These are phyloP conservation scores for Sylvia atricapilla DNA, from an alignment of 2,113 vertebrate species.

Conservation along the genomic window DNA sequence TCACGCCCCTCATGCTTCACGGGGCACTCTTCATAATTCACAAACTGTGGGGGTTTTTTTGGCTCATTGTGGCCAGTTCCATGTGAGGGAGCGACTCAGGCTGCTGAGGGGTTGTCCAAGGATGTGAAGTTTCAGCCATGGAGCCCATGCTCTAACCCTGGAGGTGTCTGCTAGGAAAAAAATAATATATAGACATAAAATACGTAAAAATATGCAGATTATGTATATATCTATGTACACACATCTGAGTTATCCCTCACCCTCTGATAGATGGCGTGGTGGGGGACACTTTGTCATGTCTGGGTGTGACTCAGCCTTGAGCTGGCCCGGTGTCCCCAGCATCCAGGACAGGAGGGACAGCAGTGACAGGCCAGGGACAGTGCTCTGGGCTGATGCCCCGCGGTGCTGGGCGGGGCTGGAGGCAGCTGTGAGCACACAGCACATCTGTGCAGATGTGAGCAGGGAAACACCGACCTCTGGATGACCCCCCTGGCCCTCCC, in stretches of 20 bases:
- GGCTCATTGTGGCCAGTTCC: not conserved
- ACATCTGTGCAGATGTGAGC: constrained; percentile 68
- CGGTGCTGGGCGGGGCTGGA: not conserved
- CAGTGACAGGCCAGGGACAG: not conserved
- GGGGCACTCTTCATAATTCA: not conserved
- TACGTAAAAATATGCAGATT: not conserved
- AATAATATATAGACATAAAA: not conserved
- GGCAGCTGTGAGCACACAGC: not conserved
- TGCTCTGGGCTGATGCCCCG: not conserved
- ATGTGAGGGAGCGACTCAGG: fast-evolving
- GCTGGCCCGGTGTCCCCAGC: not conserved
- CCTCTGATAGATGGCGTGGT: fast-evolving
- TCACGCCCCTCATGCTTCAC: fast-evolving
- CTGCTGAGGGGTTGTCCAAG: not conserved
- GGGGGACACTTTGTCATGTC: not conserved
- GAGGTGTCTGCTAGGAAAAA: not conserved
- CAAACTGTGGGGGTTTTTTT: not conserved
- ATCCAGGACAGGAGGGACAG: not conserved
- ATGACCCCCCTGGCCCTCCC: constrained; percentile 32
- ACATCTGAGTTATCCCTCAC: not conserved
- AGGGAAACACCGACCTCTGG: constrained; percentile 46
- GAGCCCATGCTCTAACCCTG: not conserved
- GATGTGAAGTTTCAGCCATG: not conserved
- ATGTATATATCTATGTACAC: fast-evolving
- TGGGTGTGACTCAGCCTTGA: not conserved